These are phyloP conservation scores for Luidia sarsii DNA, from an alignment of 53 echinoderm and acorn worm species.

Conservation along the genomic window DNA sequence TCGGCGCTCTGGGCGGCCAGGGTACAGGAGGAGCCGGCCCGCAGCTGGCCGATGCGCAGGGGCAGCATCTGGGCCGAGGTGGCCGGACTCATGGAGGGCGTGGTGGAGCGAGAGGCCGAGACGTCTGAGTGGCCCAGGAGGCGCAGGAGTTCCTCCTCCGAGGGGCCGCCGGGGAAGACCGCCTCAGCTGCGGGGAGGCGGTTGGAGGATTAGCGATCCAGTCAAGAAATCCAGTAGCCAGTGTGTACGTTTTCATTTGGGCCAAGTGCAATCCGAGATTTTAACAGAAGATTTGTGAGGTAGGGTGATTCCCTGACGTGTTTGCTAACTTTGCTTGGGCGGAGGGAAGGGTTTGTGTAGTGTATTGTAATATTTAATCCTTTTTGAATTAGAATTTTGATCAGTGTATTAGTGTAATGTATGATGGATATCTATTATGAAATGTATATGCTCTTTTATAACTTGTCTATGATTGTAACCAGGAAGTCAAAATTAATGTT, in stretches of 20 bases:
- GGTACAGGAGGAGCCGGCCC: conserved; percentile 72
- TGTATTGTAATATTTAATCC: no score
- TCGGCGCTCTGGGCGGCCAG: conserved; percentile 73
- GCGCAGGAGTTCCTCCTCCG: conserved; percentile 89
- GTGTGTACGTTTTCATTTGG: neutral
- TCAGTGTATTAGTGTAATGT: no score
- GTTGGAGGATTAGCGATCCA: no score
- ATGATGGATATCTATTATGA: no score
- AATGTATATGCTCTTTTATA: no score
- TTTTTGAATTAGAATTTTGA: no score
- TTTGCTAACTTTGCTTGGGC: no score
- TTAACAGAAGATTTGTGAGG: neutral
- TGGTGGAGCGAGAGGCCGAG: conserved; percentile 93
- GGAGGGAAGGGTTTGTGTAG: no score
- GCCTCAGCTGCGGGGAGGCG: conserved; percentile 23
- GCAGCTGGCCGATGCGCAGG: conserved; percentile 75
- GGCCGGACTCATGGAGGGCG: conserved; percentile 98
- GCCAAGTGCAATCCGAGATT: neutral
- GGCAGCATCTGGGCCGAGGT: conserved; percentile 77
- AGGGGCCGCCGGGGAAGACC: conserved; percentile 66
- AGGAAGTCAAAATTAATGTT: no score
- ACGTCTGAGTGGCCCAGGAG: conserved; percentile 84
- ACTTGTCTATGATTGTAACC: no score
- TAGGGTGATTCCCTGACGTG: no score
- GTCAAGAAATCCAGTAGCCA: no score